Percentiles rank a stretch among this genome's conserved stretches.
phyloP scores from a whole-genome alignment of 37 sponge, comb jelly and placozoan species.

The Tethya wilhelma region DNA sequence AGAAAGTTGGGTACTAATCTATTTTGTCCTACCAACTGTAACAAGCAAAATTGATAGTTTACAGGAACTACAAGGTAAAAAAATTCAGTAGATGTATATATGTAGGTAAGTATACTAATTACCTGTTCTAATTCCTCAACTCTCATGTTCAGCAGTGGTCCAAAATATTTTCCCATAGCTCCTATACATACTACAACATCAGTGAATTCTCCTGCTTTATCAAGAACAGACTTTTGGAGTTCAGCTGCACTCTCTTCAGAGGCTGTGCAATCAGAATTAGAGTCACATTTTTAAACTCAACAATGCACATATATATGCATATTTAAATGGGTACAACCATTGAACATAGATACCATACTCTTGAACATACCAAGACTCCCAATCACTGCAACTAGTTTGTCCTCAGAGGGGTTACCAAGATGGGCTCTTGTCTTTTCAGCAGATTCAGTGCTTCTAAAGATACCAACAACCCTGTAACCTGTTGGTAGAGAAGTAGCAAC shows the following conservation, averaged over 20 bases:
- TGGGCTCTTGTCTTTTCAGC: too few relatives aligned
- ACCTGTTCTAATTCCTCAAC: not conserved
- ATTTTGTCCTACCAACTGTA: not conserved
- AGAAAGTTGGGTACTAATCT: not conserved
- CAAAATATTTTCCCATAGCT: not conserved
- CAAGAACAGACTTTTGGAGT: not conserved
- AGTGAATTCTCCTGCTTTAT: not conserved
- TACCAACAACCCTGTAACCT: not conserved
- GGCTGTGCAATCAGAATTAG: not conserved
- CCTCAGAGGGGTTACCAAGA: slow-evolving; percentile 9
- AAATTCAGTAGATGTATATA: too few relatives aligned
- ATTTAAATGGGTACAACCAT: too few relatives aligned
- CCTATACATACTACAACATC: not conserved
- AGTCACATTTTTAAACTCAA: not conserved
- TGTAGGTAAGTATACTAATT: not conserved
- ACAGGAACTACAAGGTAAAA: too few relatives aligned
- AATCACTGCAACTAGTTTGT: not conserved
- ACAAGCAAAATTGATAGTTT: not conserved
- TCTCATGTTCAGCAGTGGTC: not conserved
- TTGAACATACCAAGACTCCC: not conserved
- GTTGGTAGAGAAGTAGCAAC: too few relatives aligned
- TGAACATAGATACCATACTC: not conserved
- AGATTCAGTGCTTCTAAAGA: not conserved
- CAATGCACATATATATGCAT: not conserved
- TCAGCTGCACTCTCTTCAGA: not conserved